Conservation (phyloP, 1,140 invertebrate species). For the Leguminivora glycinivorella region DNA sequence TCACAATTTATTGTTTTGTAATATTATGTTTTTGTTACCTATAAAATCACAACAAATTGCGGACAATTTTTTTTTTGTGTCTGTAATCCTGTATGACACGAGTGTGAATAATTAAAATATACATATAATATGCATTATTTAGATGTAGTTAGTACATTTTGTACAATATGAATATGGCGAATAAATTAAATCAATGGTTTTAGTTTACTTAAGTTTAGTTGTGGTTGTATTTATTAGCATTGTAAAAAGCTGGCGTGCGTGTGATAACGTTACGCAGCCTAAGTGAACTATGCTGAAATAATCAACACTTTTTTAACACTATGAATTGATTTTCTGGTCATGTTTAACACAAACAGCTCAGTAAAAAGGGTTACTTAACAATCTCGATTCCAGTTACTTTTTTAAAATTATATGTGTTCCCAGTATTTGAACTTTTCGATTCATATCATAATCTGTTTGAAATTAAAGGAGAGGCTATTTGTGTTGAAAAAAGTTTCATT, state of each 20-base stretch:
- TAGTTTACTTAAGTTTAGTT: not conserved
- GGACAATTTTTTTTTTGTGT: not conserved
- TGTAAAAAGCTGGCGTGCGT: not conserved
- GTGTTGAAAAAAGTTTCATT: too few species aligned
- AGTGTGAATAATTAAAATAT: not conserved
- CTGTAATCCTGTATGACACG: not conserved
- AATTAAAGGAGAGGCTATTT: too few species aligned
- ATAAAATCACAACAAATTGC: not conserved
- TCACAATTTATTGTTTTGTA: too few species aligned
- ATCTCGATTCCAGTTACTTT: too few species aligned
- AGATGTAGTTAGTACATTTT: conserved; percentile 4
- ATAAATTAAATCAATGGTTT: not conserved
- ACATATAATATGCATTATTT: not conserved
- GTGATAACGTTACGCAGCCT: not conserved
- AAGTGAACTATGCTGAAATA: not conserved
- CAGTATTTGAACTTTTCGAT: too few species aligned
- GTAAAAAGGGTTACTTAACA: too few species aligned
- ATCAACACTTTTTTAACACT: not conserved
- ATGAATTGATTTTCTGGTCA: not conserved
- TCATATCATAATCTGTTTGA: too few species aligned
- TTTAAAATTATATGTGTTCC: too few species aligned
- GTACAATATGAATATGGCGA: not conserved
- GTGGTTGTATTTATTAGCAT: not conserved
- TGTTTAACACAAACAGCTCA: too few species aligned
- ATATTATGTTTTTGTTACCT: not conserved